phyloP scores from a whole-genome alignment of 2,797 vertebrate species.

The Brachyalestes nurse region DNA sequence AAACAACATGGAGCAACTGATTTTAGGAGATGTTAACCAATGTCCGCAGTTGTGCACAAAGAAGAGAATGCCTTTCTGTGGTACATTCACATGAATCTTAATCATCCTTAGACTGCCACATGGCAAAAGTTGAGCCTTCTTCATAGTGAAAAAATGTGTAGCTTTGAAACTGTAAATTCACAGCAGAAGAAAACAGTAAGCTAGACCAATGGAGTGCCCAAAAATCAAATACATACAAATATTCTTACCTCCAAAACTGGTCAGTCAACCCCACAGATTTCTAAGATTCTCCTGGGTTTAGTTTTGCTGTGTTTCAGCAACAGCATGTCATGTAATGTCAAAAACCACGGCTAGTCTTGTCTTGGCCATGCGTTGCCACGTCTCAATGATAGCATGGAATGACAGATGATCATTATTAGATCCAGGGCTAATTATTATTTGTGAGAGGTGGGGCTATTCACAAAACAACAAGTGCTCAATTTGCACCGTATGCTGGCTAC shows the following conservation, averaged over 20 bases:
- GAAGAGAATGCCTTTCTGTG: background rate
- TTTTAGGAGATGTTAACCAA: conserved; percentile 14
- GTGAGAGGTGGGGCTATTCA: too few species aligned
- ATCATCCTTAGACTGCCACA: background rate
- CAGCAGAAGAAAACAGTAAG: background rate
- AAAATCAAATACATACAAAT: background rate
- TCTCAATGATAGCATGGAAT: too few species aligned
- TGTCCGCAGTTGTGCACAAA: background rate
- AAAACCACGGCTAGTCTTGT: background rate
- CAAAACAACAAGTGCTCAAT: too few species aligned
- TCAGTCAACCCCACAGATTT: background rate
- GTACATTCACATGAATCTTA: background rate
- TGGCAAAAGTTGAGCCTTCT: background rate
- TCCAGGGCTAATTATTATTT: too few species aligned
- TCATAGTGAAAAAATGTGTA: background rate
- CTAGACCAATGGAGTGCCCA: background rate
- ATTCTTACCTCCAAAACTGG: background rate
- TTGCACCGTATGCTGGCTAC: too few species aligned
- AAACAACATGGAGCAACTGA: conserved; percentile 13
- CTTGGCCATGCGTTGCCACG: too few species aligned
- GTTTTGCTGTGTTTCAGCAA: too few species aligned
- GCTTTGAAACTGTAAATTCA: background rate
- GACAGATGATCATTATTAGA: too few species aligned
- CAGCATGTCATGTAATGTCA: background rate
- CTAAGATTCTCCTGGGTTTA: too few species aligned